Percentiles rank a stretch among this genome's conserved stretches.
Conservation (phyloP, 2,113 vertebrate genomes). For the Ahaetulla prasina region DNA sequence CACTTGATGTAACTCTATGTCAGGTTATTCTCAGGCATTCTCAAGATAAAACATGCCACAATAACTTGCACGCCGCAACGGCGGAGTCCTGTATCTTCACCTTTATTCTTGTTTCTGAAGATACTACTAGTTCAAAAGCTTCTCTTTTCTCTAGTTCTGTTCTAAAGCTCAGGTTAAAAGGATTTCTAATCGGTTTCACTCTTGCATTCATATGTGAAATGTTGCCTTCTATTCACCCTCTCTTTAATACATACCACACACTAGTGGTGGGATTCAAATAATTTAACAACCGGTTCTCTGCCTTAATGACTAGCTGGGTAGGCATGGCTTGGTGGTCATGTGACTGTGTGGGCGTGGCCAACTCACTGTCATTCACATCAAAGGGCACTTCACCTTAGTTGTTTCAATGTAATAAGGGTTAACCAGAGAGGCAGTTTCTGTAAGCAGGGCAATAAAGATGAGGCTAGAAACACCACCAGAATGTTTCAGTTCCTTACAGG, state of each 20-base stretch:
- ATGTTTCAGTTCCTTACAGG: too few relatives aligned
- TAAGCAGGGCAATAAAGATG: too few relatives aligned
- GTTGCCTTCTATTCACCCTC: not conserved
- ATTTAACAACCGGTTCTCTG: too few relatives aligned
- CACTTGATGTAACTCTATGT: not conserved
- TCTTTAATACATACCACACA: not conserved
- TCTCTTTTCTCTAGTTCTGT: not conserved
- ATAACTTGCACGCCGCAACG: not conserved
- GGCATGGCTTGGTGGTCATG: too few relatives aligned
- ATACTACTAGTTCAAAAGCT: not conserved
- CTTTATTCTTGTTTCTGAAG: not conserved
- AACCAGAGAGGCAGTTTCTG: too few relatives aligned
- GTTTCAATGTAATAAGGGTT: too few relatives aligned
- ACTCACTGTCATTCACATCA: too few relatives aligned
- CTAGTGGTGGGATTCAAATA: too few relatives aligned
- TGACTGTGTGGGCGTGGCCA: too few relatives aligned
- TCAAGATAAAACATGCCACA: not conserved
- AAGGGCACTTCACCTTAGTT: too few relatives aligned
- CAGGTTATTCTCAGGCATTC: not conserved
- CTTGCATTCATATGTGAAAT: not conserved
- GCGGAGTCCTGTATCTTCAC: not conserved
- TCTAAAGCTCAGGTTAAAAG: not conserved
- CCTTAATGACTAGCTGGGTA: too few relatives aligned
- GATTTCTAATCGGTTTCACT: not conserved
- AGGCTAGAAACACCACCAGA: too few relatives aligned